These are phyloP conservation scores for Rhinogobius similis DNA, from an alignment of 2,113 vertebrate species.

Conservation along the genomic window DNA sequence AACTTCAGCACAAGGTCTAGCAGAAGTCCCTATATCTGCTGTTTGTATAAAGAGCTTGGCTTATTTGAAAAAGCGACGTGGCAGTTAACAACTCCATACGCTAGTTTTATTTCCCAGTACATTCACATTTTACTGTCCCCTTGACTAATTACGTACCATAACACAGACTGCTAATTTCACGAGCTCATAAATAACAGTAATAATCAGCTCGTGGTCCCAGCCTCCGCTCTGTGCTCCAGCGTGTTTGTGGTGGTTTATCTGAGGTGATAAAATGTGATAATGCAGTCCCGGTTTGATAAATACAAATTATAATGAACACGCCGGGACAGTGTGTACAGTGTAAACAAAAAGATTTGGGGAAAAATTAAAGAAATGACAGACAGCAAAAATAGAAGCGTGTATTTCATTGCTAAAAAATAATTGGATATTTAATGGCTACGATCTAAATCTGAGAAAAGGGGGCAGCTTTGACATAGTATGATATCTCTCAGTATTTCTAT, in stretches of 20 bases:
- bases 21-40: no score
- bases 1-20: no score
- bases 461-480: no score
- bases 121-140: slow-evolving; percentile 2
- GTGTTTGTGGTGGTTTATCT: background rate
- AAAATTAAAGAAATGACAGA: background rate
- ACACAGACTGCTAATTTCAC: slow-evolving; percentile 12
- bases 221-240: background rate
- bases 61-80: background rate
- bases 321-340: background rate
- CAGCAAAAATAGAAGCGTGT: background rate
- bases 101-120: background rate
- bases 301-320: background rate
- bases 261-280: slow-evolving; percentile 4
- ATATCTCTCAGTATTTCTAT: no score
- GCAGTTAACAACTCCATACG: background rate
- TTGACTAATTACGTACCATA: slow-evolving; percentile 6
- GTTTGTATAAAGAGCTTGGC: background rate
- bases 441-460: no score
- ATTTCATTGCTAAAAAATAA: no score
- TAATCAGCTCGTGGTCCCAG: background rate
- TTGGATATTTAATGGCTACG: background rate
- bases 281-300: background rate
- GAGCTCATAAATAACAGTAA: slow-evolving; percentile 1
- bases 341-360: background rate